Percentiles rank a stretch among this genome's conserved stretches.
Evolutionary conservation across 1,140 invertebrate species (phyloP).

Genomic region (Drusus annulatus): DNA sequence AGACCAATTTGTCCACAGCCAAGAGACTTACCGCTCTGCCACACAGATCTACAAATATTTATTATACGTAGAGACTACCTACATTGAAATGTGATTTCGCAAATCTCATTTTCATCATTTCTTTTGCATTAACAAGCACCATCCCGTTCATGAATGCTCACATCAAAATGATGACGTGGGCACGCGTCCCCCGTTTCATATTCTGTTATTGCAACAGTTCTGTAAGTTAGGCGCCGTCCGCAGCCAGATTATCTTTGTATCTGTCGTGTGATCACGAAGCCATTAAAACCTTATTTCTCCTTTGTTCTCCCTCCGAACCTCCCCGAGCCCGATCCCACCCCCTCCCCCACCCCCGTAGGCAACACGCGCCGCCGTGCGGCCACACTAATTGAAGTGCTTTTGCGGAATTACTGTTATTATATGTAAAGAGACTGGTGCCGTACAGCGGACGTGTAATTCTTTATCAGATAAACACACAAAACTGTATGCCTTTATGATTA

Average conservation of each 20-base stretch:
- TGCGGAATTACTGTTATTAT: slow-evolving; percentile 57
- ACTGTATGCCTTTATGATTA: slow-evolving; percentile 54
- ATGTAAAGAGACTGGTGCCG: slow-evolving; percentile 53
- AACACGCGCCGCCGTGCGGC: slow-evolving; percentile 50
- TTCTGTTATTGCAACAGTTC: slow-evolving; percentile 20
- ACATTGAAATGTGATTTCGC: too few species aligned
- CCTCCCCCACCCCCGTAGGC: not conserved
- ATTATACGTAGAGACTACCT: too few species aligned
- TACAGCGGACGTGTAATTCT: slow-evolving; percentile 53
- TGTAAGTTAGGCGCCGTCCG: not conserved
- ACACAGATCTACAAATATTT: too few species aligned
- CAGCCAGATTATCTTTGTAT: slow-evolving; percentile 49
- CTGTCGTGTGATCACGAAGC: slow-evolving; percentile 48
- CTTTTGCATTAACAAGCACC: not conserved
- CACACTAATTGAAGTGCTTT: slow-evolving; percentile 58
- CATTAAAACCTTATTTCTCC: slow-evolving; percentile 53
- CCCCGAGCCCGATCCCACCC: not conserved
- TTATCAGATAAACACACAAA: slow-evolving; percentile 53
- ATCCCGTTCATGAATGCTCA: not conserved
- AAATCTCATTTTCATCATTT: too few species aligned
- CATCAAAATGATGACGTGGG: not conserved
- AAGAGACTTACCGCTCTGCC: too few species aligned
- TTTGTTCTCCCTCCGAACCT: slow-evolving; percentile 16
- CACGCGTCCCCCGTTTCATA: slow-evolving; percentile 16
- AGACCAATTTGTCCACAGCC: too few species aligned